Base-by-base conservation (phyloP, 2,888 invertebrate species). In the Polydrusus cervinus region DNA sequence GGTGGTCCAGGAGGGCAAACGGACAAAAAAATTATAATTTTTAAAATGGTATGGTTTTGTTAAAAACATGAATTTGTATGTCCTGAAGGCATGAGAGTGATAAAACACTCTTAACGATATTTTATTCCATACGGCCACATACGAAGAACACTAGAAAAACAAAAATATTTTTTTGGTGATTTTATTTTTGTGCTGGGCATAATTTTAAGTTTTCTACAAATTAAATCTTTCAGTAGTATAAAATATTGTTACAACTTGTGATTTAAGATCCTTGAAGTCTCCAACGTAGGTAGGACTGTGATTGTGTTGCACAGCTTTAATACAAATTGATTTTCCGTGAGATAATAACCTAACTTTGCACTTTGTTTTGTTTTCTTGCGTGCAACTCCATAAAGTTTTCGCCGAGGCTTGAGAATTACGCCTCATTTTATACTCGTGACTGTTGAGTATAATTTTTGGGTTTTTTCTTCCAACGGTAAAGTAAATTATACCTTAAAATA, bases 381-480 rank as follows among this genome's bases (percentile, higher is more conserved):
- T 78, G 60, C 83, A 83, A 47, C 80, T 74, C 81, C 82, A 83
- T 61, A 80, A 71, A 3, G 81, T 82, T 66, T 57, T 78, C 16
- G 38, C 16, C 3, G 57, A 11, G 9, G 57, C 2, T 3, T 60
- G 38, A 16, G 38, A 60, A 7, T 13, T 18, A 0, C 57, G 34
- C n/a, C 65, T 62, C 49, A 65, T 16, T 40, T 57, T 70, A 40
- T 40, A 75, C 34, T 75, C 71, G 60, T 61, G 47, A 16, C 61
- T 74, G 51, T 74, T 61, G 0, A 73, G n/a, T n/a, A 74, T 64
- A 14, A 73, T 55, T 43, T 64, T 70, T 18, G 73, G 76, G 64
- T 73, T 38, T n/a, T 73, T 76, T 30, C 70, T 55, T 18, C 51
- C 70, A 11, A 30, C 9, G 18, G 57, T 43, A 61, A 76, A 76